Base-by-base conservation (phyloP, 2,113 vertebrate species). In the Boleophthalmus pectinirostris region DNA sequence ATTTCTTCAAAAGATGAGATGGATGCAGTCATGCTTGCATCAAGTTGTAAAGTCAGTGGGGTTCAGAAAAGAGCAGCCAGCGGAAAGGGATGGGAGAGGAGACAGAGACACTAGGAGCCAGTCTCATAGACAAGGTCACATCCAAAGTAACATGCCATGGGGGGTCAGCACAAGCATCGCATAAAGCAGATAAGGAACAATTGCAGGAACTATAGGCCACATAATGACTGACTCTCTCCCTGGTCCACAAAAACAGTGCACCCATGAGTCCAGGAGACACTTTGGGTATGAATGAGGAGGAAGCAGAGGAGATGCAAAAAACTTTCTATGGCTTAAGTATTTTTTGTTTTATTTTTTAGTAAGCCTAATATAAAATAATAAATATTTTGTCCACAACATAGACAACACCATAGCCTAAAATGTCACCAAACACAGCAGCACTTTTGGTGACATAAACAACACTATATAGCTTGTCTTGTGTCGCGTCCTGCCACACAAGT, bases 111-210 rank as follows among this genome's bases (percentile, higher is more conserved):
- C 75, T 58, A 78, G 77, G 66, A 83, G 85, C 81, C 77, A 87
- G 82, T 77, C 86, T 83, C 90, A 87, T 83, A 90, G 88, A 90
- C 91, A 89, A 93, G 92, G 93, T 93, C 91, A 92, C 73, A 82
- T 81, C 91, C 85, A 89, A 91, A 88, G 79, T 14, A 86, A 91
- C 90, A 82, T 87, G 90, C 86, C 66, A 82, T 69, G 84, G 87
- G 80, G 83, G 88, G 91, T 92, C 87, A 87, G 83, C 88, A 91
- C 89, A 91, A 92, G 92, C 90, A 91, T 91, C 92, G 88, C 88
- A 92, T 92, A 91, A 90, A 94, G 92, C 81, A 95, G 95, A 96
- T 95, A 95, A 95, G 91, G 90, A 96, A 96, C 96, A 97, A 97
- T 96, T 84, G 89, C 88, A 95, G 95, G 95, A 97, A 97, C 94